Percentiles rank a stretch among this genome's conserved stretches.
Evolutionary conservation across 1,140 invertebrate species (phyloP).

Genomic region (Ruditapes philippinarum): DNA sequence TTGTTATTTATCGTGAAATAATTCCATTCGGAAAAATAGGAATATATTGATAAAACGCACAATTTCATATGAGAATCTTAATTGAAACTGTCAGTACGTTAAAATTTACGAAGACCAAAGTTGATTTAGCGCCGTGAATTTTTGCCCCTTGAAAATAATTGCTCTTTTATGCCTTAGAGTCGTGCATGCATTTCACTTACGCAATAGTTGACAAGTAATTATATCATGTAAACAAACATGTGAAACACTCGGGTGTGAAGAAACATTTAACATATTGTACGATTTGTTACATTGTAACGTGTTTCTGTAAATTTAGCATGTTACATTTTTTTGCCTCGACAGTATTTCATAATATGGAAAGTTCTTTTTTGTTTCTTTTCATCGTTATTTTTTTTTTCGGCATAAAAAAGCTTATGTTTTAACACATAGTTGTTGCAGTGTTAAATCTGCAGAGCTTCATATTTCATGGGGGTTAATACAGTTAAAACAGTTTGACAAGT

Average conservation of each 20-base stretch:
- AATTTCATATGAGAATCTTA: conserved; percentile 12
- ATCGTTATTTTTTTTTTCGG: too few species aligned
- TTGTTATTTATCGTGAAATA: conserved; percentile 6
- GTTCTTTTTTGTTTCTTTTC: too few species aligned
- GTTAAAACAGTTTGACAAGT: background rate
- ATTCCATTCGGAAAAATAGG: conserved; percentile 23
- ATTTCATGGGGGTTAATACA: background rate
- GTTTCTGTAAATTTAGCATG: conserved; percentile 9
- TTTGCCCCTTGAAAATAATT: background rate
- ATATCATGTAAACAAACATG: conserved; percentile 47
- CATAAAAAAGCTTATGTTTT: background rate
- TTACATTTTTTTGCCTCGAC: too few species aligned
- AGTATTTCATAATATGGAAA: too few species aligned
- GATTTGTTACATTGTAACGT: background rate
- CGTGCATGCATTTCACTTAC: conserved; percentile 26
- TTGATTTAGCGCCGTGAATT: conserved; percentile 8
- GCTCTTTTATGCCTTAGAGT: background rate
- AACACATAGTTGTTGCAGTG: background rate
- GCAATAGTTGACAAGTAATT: conserved; percentile 39
- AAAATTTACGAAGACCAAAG: conserved; percentile 27
- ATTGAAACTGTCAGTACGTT: conserved; percentile 27
- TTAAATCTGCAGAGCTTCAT: background rate
- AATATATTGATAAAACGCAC: conserved; percentile 6
- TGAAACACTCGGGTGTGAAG: conserved; percentile 1
- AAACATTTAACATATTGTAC: conserved; percentile 19